Conservation (phyloP, 2,113 vertebrate genomes). For the Dipodomys stephensi region DNA sequence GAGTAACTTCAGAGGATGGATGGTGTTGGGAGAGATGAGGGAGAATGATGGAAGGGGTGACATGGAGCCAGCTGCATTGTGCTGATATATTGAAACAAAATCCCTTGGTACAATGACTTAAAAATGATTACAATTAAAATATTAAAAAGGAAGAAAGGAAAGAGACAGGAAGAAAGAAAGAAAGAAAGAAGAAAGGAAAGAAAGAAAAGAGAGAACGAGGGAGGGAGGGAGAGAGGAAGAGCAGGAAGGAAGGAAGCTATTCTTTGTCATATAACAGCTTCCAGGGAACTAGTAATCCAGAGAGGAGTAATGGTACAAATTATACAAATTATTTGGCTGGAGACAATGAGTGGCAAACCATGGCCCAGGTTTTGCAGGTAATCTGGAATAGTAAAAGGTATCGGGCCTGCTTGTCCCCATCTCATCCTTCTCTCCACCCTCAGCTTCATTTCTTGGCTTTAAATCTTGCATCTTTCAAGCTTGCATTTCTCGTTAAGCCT, state of each 20-base stretch:
- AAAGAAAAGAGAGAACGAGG: too few relatives aligned
- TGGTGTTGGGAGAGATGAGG: too few relatives aligned
- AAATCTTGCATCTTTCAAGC: constrained; percentile 47
- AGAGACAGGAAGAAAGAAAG: too few relatives aligned
- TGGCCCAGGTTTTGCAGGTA: background rate
- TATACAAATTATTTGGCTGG: background rate
- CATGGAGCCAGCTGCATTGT: too few relatives aligned
- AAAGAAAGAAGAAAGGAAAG: too few relatives aligned
- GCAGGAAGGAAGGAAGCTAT: background rate
- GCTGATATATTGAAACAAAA: too few relatives aligned
- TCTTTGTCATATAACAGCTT: background rate
- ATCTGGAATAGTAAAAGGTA: background rate
- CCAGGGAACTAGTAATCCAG: background rate
- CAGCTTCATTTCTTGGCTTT: background rate
- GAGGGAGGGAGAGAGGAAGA: too few relatives aligned
- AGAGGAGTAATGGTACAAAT: background rate
- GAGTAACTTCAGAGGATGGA: too few relatives aligned
- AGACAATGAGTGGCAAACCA: background rate
- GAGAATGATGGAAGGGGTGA: too few relatives aligned
- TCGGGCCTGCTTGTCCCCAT: background rate
- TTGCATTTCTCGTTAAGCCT: constrained; percentile 61
- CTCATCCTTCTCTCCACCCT: background rate
- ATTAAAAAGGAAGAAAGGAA: too few relatives aligned
- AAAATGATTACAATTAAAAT: too few relatives aligned
- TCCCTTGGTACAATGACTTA: too few relatives aligned